Base-by-base conservation (phyloP, 2,797 vertebrate species). In the Naso thynnoides region DNA sequence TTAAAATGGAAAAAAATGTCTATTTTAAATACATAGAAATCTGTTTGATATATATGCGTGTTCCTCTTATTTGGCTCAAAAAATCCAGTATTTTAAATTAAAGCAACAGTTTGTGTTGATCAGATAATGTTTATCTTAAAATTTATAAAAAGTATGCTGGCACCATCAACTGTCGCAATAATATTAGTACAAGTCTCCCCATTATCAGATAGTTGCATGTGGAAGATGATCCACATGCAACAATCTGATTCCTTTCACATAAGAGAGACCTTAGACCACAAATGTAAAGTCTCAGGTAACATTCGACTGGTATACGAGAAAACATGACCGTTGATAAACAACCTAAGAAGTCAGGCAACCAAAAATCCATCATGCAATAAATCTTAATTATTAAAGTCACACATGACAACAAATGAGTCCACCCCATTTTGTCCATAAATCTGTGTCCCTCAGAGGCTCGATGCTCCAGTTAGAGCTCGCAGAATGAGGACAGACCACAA, bases 401-500 rank as follows among this genome's bases (percentile, higher is more conserved):
- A 50, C 26, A 42, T 33, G n/a, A 56, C 64, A 72, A 69, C 48
- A 64, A 83, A 88, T 59, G 53, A 73, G 79, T 75, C 42, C 63
- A 74, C 72, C 78, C 56, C 49, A 62, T 38, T 68, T 57, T 24
- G n/a, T 50, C 45, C 13, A 19, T 26, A 52, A 68, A 64, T 85
- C 55, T 67, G 62, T 62, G 77, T 72, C 68, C 74, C 77, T 84
- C 66, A 75, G 74, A 83, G 81, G 79, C 79, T 81, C 61, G 73
- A 58, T 89, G 92, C 72, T 89, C 89, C 74, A 93, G 60, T 91
- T 92, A 86, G 63, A 26, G 53, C 59, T 73, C 71, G 50, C 74
- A 65, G 76, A 91, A 91, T 82, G 84, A 89, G 90, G 90, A 84
- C 88, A 83, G 53, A 64, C 85, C 90, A 89, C 90, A 79, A 73